Evolutionary conservation across 2,888 invertebrate species (phyloP).

Genomic region (Noctua janthina): DNA sequence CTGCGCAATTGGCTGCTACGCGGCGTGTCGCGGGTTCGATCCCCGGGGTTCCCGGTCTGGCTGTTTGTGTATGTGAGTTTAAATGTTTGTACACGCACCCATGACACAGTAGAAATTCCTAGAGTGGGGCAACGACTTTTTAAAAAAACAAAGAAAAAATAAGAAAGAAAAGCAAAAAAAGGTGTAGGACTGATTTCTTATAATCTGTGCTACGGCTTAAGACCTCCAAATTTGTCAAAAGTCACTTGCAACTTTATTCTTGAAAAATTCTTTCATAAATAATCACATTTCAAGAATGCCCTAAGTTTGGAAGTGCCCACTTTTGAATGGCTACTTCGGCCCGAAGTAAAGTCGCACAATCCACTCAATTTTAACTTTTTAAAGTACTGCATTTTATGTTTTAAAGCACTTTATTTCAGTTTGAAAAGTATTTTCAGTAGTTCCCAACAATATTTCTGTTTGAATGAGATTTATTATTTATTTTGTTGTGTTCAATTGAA

Average conservation of each 20-base stretch:
- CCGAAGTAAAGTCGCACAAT: conserved; percentile 14
- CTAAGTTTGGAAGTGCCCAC: conserved; percentile 48
- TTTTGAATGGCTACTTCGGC: conserved; percentile 51
- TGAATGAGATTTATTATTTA: conserved; percentile 38
- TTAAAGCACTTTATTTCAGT: conserved; percentile 52
- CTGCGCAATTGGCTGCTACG: no score
- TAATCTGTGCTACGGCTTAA: conserved; percentile 3
- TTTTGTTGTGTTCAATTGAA: conserved; percentile 28
- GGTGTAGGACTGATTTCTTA: conserved; percentile 2
- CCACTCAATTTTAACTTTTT: conserved; percentile 60
- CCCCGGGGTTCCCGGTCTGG: no score
- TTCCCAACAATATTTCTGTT: conserved; percentile 48
- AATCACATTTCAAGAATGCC: conserved; percentile 46
- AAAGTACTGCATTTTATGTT: conserved; percentile 56
- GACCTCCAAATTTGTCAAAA: conserved; percentile 45
- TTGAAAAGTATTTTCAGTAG: conserved; percentile 46
- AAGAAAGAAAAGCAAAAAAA: no score
- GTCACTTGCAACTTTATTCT: conserved; percentile 31
- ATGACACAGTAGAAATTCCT: no score
- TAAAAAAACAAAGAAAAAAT: no score
- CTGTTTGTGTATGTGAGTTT: no score
- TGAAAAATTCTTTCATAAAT: conserved; percentile 51
- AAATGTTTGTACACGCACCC: no score
- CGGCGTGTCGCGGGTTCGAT: no score
- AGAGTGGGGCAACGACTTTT: no score